Evolutionary conservation across 2,888 invertebrate genomes (phyloP), one percentile per base, ranked within the genome.

Genomic region (Conops quadrifasciatus): DNA sequence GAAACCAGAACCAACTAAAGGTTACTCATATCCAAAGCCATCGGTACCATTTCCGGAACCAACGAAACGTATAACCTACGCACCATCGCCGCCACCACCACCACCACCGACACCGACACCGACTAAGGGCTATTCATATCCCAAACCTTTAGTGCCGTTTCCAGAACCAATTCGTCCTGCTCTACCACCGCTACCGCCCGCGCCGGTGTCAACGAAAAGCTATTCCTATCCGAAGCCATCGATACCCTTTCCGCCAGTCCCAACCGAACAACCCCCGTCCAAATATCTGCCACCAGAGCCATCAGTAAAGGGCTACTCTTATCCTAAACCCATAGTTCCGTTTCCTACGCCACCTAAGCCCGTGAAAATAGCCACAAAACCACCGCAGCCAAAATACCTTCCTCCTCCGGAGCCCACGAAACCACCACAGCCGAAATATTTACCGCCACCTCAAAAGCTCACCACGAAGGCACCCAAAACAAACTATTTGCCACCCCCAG

Each of bases 111-210:
- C 70, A 16, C 59, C 68, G 15, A 45, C 65, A 9, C 67, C 71
- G 3, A 68, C 68, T 19, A 72, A 67, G 47, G 81, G 81, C 4
- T 81, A 81, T 28, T 74, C 77, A 0, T 81, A 81, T 71, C 81
- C 82, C 1, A 73, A 75, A 45, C 81, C 81, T 16, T 59, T 70
- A 4, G 67, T 77, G 19, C 77, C 79, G 1, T 80, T 81, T 28
- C 75, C 72, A 47, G 60, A 65, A 26, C 66, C 73, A 11, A 16
- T 68, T 1, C 60, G 36, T 2, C 53, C 19, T 45, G 24, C n/a
- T 15, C 24, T 49, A n/a, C 43, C 67, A 49, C 49, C 65, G 16
- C 69, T 45, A n/a, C 49, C 56, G 24, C 65, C 65, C 21, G 21
- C 69, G 49, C 51, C 64, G 45, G 47, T 58, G 11, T 53, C 69